Evolutionary conservation across 2,888 invertebrate genomes (phyloP), one percentile per base, ranked within the genome.

Genomic region (Aspidiotus rigidus): DNA sequence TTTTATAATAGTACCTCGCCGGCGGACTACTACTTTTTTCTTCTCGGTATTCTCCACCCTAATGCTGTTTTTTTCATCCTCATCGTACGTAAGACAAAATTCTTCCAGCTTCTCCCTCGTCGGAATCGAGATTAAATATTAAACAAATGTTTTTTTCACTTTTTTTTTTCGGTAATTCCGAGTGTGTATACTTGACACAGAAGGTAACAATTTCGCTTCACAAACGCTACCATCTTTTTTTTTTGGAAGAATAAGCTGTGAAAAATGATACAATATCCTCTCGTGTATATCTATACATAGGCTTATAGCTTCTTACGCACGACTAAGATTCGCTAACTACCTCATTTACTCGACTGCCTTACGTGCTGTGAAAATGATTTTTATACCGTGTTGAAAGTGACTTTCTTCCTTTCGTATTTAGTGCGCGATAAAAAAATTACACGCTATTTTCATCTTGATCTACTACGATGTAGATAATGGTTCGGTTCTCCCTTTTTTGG

Each of bases 1-100:
- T 64, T 66, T 66, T 66, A 28, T 28, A 28, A 28, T 28, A 28
- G 28, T 28, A 66, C 66, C 59, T 57, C 59, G 57, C 42, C n/a
- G 44, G 56, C 16, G 17, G 44, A 57, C 66, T 13, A 17, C 17
- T n/a, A 9, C 54, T 63, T 54, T 63, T 54, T 63, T 63, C 13
- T n/a, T 53, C 54, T 15, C 62, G 44, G 49, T 63, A n/a, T 63
- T 39, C 41, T 64, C 53, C 54, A 64, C 55, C 41, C 64, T 40
- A 56, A 53, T 55, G 15, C 64, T 55, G 17, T 41, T 64, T 39
- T 60, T 56, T 56, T 56, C 56, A 16, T 64, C 40, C 54, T 40
- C n/a, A 41, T 56, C 15, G 42, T 41, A 17, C 39, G 42, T 41
- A 11, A 13, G 49, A 11, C n/a, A 13, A n/a, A 11, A 49, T 11